Conservation (phyloP, 2,888 invertebrate species). For the Pediacus dermestoides region DNA sequence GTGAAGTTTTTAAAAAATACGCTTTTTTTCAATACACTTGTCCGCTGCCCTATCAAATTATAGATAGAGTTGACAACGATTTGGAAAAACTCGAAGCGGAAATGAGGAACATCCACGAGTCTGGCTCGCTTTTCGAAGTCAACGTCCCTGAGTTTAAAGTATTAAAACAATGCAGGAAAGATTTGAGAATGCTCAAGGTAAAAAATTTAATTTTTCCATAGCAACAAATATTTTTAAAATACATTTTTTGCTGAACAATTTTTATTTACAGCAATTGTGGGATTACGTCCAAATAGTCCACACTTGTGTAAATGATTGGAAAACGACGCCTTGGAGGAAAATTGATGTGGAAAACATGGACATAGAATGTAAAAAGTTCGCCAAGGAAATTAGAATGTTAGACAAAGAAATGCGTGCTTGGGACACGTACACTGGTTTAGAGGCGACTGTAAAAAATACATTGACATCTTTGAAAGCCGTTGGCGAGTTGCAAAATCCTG, state of each 20-base stretch:
- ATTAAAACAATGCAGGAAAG: slow-evolving; percentile 86
- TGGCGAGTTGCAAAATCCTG: slow-evolving; percentile 92
- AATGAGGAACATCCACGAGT: slow-evolving; percentile 82
- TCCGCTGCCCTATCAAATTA: slow-evolving; percentile 66
- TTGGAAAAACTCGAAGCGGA: slow-evolving; percentile 77
- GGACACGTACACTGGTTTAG: slow-evolving; percentile 86
- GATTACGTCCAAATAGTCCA: slow-evolving; percentile 89
- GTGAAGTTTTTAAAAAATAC: slow-evolving; percentile 83
- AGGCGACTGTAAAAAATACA: slow-evolving; percentile 94
- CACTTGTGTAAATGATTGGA: slow-evolving; percentile 94
- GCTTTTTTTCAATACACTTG: slow-evolving; percentile 74
- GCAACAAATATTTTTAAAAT: too few relatives aligned
- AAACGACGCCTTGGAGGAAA: slow-evolving; percentile 93
- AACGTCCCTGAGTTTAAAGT: slow-evolving; percentile 92
- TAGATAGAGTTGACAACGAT: slow-evolving; percentile 75
- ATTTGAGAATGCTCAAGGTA: slow-evolving; percentile 82
- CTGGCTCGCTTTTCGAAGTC: slow-evolving; percentile 92
- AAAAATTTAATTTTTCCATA: too few relatives aligned
- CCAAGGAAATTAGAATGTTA: slow-evolving; percentile 85
- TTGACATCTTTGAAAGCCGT: slow-evolving; percentile 91
- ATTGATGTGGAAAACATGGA: slow-evolving; percentile 99
- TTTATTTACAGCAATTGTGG: slow-evolving; percentile 77
- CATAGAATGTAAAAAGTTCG: slow-evolving; percentile 96
- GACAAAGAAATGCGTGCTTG: slow-evolving; percentile 96
- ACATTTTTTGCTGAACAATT: too few relatives aligned